A percentile compares a stretch with the other conserved stretches of the same genome.
phyloP scores from a whole-genome alignment of 2,113 vertebrate species.

The Tautogolabrus adspersus region DNA sequence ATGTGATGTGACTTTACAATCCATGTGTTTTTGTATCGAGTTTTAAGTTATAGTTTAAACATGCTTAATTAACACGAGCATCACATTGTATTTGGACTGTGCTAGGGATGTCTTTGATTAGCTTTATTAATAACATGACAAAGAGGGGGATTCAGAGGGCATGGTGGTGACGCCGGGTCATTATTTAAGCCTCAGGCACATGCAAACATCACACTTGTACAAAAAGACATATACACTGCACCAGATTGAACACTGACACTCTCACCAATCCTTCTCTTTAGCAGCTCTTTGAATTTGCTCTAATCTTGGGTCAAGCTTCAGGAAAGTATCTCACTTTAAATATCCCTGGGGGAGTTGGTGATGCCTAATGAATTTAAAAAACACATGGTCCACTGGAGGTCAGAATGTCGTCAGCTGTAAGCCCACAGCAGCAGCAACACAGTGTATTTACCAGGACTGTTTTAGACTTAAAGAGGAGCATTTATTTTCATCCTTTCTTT shows the following conservation, averaged over 20 bases:
- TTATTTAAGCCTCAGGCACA: conserved; percentile 53
- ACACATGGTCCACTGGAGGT: conserved; percentile 7
- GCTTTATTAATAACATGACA: conserved; percentile 70
- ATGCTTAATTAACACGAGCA: conserved; percentile 19
- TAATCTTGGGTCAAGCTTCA: conserved; percentile 41
- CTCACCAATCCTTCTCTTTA: background rate
- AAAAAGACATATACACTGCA: background rate
- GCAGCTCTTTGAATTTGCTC: conserved; percentile 2
- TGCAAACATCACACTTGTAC: background rate
- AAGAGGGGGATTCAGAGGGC: conserved; percentile 54
- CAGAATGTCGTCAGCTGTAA: conserved; percentile 1
- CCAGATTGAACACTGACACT: background rate
- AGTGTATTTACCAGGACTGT: background rate
- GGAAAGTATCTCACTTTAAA: conserved; percentile 22
- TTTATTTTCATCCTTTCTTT: conserved; percentile 27
- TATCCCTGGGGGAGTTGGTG: conserved; percentile 18
- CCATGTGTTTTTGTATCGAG: background rate
- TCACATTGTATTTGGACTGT: conserved; percentile 40
- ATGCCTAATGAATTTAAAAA: conserved; percentile 42
- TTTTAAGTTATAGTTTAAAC: background rate
- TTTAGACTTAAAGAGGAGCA: conserved; percentile 5
- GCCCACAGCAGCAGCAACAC: background rate
- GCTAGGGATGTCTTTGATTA: conserved; percentile 55
- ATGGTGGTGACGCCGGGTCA: conserved; percentile 54
- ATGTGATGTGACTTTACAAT: too few species aligned